Evolutionary conservation across 2,888 invertebrate species (phyloP), one percentile per base, ranked within the genome.

Genomic region (Synanthedon myopaeformis): DNA sequence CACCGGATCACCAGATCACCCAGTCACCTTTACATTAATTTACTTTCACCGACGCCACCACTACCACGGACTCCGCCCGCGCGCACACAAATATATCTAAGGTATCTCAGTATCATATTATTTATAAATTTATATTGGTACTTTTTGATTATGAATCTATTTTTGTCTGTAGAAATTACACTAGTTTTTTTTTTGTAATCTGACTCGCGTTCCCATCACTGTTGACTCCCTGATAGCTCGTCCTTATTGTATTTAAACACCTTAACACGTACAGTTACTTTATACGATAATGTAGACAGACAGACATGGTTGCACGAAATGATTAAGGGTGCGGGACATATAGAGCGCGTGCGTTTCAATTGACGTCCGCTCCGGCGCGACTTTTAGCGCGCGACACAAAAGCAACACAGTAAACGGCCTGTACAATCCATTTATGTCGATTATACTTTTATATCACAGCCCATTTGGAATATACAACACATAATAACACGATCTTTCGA

Each of bases 391-490:
- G 57, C 53, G 51, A 52, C 51, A 56, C 45, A 52, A 28, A 56
- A 51, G 50, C 54, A 48, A 52, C 74, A 89, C 87, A 88, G 84
- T 17, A 12, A 89, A 89, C 90, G 90, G 90, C 89, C 90, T 90
- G 90, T 91, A 91, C 90, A 91, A 88, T 90, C 89, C 82, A 89
- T 89, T 45, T 81, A 90, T 89, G 89, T 89, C 89, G 90, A 90
- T 89, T 79, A 79, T 81, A 80, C 64, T 74, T 78, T 84, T 90
- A 90, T 91, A 91, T 92, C 92, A 92, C 92, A 92, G 92, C 92
- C 92, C 92, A 90, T 90, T 92, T 92, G 92, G 92, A 92, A 92
- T 92, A 91, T 91, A 86, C 81, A 85, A 86, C 84, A 84, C 77
- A 84, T 83, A 81, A 81, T 79, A 84, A 81, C 76, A 79, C 74